Evolutionary conservation across 2,113 vertebrate genomes (phyloP).

Genomic region (Pristiophorus japonicus): DNA sequence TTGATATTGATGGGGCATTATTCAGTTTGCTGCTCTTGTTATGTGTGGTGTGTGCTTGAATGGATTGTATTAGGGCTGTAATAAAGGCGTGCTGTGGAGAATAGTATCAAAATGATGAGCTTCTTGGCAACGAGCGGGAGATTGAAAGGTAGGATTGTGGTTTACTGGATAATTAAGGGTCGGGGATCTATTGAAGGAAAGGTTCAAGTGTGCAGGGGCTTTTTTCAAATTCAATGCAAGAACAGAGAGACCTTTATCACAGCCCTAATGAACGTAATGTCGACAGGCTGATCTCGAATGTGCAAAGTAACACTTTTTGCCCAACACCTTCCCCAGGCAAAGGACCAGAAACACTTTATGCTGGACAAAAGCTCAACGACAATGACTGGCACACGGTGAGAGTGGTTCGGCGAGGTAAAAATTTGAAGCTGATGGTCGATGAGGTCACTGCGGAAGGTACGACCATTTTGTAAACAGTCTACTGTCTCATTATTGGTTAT

Average conservation of each 20-base stretch:
- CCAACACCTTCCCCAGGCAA: constrained; percentile 75
- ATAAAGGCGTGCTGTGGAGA: background rate
- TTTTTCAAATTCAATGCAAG: background rate
- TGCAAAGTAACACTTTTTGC: constrained; percentile 52
- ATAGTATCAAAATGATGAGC: background rate
- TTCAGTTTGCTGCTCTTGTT: background rate
- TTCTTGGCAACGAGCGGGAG: background rate
- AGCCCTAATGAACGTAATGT: background rate
- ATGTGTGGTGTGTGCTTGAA: background rate
- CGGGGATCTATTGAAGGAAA: background rate
- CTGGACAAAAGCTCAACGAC: constrained; percentile 94
- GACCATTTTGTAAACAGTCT: background rate
- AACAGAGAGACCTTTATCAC: background rate
- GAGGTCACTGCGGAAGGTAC: constrained; percentile 89
- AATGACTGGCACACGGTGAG: constrained; percentile 94
- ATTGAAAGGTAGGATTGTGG: background rate
- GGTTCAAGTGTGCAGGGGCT: background rate
- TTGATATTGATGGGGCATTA: background rate
- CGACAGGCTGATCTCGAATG: background rate
- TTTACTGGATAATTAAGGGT: background rate
- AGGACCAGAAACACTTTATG: constrained; percentile 89
- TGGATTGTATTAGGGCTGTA: background rate
- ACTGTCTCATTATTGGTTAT: background rate
- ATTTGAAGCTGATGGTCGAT: constrained; percentile 84
- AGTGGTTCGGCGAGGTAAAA: constrained; percentile 85